Conservation (phyloP, 2,113 vertebrate genomes). For the Cervus canadensis region DNA sequence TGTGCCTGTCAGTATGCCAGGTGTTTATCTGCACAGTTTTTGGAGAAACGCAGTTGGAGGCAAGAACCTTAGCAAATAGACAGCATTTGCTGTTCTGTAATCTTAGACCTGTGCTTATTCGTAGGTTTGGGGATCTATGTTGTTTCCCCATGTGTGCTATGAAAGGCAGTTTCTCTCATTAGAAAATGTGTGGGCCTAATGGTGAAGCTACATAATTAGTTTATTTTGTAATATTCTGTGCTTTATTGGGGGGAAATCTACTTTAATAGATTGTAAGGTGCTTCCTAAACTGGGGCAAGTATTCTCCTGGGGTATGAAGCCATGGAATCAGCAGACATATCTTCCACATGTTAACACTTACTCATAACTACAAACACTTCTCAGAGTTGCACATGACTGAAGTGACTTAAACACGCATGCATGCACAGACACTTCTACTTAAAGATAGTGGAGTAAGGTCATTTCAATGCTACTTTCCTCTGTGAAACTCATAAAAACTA, state of each 20-base stretch:
- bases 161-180: not conserved
- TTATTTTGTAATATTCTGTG: slow-evolving; percentile 37
- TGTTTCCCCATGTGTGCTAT: not conserved
- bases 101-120: not conserved
- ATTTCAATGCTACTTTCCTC: not conserved
- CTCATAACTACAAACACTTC: not conserved
- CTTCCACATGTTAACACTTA: not conserved
- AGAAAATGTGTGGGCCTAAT: not conserved
- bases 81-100: not conserved
- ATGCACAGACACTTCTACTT: not conserved
- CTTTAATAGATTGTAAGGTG: not conserved
- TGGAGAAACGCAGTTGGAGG: not conserved
- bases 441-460: not conserved
- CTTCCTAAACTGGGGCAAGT: not conserved
- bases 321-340: not conserved
- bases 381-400: not conserved
- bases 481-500: not conserved
- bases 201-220: not conserved
- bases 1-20: not conserved
- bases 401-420: not conserved
- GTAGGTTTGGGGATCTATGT: not conserved
- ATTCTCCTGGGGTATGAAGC: not conserved
- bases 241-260: not conserved
- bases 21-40: not conserved
- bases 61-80: not conserved